Evolutionary conservation across 2,888 invertebrate species (phyloP).

Genomic region (Yponomeuta cagnagella): DNA sequence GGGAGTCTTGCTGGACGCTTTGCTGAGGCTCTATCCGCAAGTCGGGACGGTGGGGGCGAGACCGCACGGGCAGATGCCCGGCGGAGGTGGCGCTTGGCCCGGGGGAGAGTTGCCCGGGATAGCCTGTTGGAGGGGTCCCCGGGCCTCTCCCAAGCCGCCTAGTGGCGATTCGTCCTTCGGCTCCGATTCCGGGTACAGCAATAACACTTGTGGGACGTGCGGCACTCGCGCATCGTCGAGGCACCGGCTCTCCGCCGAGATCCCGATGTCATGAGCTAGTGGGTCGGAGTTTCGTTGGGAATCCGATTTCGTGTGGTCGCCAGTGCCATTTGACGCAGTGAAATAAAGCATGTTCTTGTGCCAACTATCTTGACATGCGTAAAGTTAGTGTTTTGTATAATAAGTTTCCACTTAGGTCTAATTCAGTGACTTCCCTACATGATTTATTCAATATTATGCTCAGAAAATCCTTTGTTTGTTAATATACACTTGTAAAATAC

Average conservation of each 20-base stretch:
- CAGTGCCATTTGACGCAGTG: conserved; percentile 15
- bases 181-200: conserved; percentile 90
- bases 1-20: conserved; percentile 84
- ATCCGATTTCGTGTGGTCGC: neutral
- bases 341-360: neutral
- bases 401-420: neutral
- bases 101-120: conserved; percentile 78
- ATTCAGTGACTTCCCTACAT: neutral
- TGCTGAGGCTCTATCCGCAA: conserved; percentile 82
- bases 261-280: conserved; percentile 65
- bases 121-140: conserved; percentile 75
- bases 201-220: conserved; percentile 84
- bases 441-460: neutral
- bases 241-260: conserved; percentile 67
- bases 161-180: conserved; percentile 87
- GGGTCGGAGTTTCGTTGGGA: neutral
- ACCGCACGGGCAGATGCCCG: conserved; percentile 56
- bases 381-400: neutral
- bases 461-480: neutral
- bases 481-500: too few species aligned
- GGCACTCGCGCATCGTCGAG: conserved; percentile 77
- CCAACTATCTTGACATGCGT: neutral
- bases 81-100: conserved; percentile 82
- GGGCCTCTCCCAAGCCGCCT: conserved; percentile 76
- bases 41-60: conserved; percentile 80